Evolutionary conservation across 1,140 invertebrate species (phyloP).

Genomic region (Drosophila guanche): DNA sequence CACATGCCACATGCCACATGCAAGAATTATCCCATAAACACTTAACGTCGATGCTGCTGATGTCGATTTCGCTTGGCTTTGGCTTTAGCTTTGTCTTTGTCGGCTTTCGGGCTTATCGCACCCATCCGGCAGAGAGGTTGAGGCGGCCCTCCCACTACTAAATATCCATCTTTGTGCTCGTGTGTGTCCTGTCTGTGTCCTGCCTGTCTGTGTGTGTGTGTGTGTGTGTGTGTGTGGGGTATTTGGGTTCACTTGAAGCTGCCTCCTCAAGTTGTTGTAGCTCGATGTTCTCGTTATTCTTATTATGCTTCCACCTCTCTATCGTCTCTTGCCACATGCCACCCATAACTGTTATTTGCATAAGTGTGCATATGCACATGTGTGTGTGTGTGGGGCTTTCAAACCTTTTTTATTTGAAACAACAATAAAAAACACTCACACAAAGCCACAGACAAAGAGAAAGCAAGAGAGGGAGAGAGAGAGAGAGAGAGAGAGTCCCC

Average conservation of each 20-base stretch:
- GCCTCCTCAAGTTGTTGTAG: constrained; percentile 68
- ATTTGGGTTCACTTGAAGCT: constrained; percentile 42
- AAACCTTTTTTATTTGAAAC: constrained; percentile 76
- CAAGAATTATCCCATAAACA: constrained; percentile 67
- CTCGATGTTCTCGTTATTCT: constrained; percentile 69
- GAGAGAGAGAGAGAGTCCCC: neutral
- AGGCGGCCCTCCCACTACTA: neutral
- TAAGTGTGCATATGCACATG: constrained; percentile 32
- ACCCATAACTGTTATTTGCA: constrained; percentile 53
- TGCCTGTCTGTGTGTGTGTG: constrained; percentile 9
- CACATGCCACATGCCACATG: constrained; percentile 17
- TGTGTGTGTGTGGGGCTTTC: constrained; percentile 37
- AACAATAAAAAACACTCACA: constrained; percentile 54
- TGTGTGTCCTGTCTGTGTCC: constrained; percentile 5
- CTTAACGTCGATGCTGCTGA: constrained; percentile 66
- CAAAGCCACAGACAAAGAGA: neutral
- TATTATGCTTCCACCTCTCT: constrained; percentile 58
- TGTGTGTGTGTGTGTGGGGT: constrained; percentile 1
- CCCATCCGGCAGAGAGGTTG: constrained; percentile 35
- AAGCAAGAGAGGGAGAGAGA: neutral
- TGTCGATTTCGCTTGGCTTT: constrained; percentile 55
- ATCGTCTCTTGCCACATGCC: constrained; percentile 4
- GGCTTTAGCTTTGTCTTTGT: constrained; percentile 44
- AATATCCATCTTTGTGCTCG: neutral
- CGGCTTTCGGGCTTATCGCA: constrained; percentile 72